Percentiles rank a stretch among this genome's conserved stretches.
These are phyloP conservation scores for Sminthurides aquaticus DNA, from an alignment of 2,888 invertebrate genomes.

Conservation along the genomic window DNA sequence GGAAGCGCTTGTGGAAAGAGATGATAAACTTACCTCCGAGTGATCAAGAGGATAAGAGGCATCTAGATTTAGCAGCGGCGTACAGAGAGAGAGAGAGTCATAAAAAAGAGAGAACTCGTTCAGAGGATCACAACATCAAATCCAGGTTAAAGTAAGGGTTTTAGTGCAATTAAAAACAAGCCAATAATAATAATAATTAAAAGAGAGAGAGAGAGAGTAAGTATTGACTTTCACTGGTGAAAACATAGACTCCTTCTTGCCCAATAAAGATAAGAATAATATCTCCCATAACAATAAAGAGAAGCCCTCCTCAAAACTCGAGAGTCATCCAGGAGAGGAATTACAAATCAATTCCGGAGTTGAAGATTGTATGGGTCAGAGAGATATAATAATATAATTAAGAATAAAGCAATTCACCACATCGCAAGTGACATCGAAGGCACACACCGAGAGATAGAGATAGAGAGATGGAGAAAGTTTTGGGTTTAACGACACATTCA, in stretches of 20 bases:
- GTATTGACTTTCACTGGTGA: too few relatives aligned
- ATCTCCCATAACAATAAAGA: too few relatives aligned
- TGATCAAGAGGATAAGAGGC: constrained; percentile 44
- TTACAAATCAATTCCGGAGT: not conserved
- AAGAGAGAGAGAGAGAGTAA: too few relatives aligned
- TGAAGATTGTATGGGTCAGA: not conserved
- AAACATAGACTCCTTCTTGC: too few relatives aligned
- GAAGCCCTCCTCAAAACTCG: not conserved
- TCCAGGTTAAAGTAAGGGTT: constrained; percentile 24
- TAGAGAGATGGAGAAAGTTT: constrained; percentile 5
- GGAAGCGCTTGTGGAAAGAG: constrained; percentile 43
- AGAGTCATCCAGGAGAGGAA: not conserved
- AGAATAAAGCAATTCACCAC: constrained; percentile 28
- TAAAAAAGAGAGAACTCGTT: constrained; percentile 43
- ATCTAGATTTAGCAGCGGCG: constrained; percentile 44
- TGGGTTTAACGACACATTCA: constrained; percentile 40
- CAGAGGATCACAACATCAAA: constrained; percentile 44
- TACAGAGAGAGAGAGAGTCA: constrained; percentile 44
- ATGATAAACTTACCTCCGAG: constrained; percentile 43
- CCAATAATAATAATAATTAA: constrained; percentile 10
- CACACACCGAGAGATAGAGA: constrained; percentile 43
- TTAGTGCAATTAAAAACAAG: constrained; percentile 23
- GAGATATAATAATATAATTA: constrained; percentile 18
- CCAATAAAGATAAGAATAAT: too few relatives aligned
- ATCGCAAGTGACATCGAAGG: constrained; percentile 44